Evolutionary conservation across 2,888 invertebrate genomes (phyloP).

Genomic region (Amiota mariae): DNA sequence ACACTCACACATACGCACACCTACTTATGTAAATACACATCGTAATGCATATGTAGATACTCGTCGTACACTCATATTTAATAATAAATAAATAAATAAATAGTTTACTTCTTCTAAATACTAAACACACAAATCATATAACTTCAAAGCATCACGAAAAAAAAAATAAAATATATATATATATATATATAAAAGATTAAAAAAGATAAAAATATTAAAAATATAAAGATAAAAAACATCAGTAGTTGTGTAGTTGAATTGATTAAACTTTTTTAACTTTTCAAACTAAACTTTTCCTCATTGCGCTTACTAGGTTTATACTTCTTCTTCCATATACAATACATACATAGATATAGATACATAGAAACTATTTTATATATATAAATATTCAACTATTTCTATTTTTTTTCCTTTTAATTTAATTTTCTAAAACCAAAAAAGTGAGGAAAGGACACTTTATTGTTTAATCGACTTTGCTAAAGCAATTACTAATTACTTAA

Average conservation of each 20-base stretch:
- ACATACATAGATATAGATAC: background rate
- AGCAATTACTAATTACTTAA: background rate
- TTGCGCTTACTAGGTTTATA: conserved; percentile 28
- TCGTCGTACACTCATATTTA: background rate
- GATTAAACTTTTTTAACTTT: conserved; percentile 10
- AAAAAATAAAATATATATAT: no score
- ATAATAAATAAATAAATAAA: no score
- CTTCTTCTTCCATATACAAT: background rate
- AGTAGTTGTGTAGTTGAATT: background rate
- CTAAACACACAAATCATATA: no score
- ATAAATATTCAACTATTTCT: no score
- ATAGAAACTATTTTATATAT: no score
- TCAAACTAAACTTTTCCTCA: background rate
- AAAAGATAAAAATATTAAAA: background rate
- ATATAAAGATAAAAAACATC: background rate
- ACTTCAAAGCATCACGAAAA: no score
- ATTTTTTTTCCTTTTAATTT: no score
- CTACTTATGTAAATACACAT: background rate
- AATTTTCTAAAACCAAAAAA: no score
- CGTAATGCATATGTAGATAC: background rate
- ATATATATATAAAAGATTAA: no score
- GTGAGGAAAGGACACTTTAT: no score
- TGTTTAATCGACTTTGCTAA: background rate
- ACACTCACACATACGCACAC: no score
- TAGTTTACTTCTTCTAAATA: no score